Evolutionary conservation across 2,797 vertebrate species (phyloP).

Genomic region (Aulostomus chinensis): DNA sequence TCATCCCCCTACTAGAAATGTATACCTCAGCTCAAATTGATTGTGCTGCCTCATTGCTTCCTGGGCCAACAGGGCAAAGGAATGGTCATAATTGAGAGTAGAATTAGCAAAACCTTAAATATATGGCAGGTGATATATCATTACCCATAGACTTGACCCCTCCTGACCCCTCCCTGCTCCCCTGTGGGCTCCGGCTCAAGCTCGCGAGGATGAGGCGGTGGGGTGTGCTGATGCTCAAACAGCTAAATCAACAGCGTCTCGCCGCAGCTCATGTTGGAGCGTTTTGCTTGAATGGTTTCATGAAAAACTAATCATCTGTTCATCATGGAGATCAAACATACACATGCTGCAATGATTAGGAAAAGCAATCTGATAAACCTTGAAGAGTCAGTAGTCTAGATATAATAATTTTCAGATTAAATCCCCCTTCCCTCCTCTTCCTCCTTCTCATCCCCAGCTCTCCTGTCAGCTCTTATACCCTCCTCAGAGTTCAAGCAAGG

Average conservation of each 20-base stretch:
- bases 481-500: conserved; percentile 78
- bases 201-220: conserved; percentile 39
- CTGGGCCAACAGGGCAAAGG: conserved; percentile 73
- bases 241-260: conserved; percentile 94
- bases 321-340: conserved; percentile 99
- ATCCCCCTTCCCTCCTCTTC: conserved; percentile 43
- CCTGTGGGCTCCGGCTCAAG: conserved; percentile 65
- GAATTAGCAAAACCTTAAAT: conserved; percentile 96
- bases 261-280: conserved; percentile 84
- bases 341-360: conserved; percentile 92
- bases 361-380: conserved; percentile 89
- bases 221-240: conserved; percentile 80
- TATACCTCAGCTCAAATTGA: conserved; percentile 81
- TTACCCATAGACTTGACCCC: conserved; percentile 98
- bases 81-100: conserved; percentile 87
- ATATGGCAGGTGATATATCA: conserved; percentile 93
- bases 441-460: conserved; percentile 27
- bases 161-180: conserved; percentile 85
- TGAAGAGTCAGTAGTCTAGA: conserved; percentile 84
- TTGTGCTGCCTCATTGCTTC: conserved; percentile 78
- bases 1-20: conserved; percentile 78
- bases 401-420: conserved; percentile 89
- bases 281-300: conserved; percentile 95
- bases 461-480: conserved; percentile 57
- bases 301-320: conserved; percentile 99